These are phyloP conservation scores for Galaxea fascicularis DNA, from an alignment of 92 coral and sea anemone genomes.

Conservation along the genomic window DNA sequence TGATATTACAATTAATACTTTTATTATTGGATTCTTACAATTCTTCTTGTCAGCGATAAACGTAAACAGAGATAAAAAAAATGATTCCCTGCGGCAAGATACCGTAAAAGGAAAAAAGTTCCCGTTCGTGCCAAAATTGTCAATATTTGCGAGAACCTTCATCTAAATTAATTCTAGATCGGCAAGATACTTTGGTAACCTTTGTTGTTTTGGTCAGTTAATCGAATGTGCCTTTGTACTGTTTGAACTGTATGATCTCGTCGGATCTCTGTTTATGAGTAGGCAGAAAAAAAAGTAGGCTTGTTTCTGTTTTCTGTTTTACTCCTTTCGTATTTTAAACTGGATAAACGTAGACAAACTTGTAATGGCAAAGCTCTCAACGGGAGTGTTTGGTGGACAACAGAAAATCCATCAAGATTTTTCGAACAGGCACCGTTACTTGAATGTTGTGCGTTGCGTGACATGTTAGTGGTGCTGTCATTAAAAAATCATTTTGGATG, in stretches of 20 bases:
- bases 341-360: neutral
- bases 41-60: neutral
- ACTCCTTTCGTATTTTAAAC: neutral
- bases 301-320: neutral
- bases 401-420: slow-evolving; percentile 8
- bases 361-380: neutral
- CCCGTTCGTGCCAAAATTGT: neutral
- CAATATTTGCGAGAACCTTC: neutral
- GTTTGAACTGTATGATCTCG: too few species aligned
- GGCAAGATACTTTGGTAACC: neutral
- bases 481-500: neutral
- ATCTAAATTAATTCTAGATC: neutral
- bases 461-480: slow-evolving; percentile 29
- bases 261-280: neutral
- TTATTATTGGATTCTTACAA: neutral
- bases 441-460: slow-evolving; percentile 18
- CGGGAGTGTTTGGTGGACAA: neutral
- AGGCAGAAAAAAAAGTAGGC: too few species aligned
- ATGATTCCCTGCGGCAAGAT: neutral
- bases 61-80: neutral
- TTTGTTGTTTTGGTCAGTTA: too few species aligned
- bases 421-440: slow-evolving; percentile 6
- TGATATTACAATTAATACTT: neutral
- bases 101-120: slow-evolving; percentile 24
- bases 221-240: neutral